Base-by-base conservation (phyloP, 2,888 invertebrate species). In the Anaspis maculata region DNA sequence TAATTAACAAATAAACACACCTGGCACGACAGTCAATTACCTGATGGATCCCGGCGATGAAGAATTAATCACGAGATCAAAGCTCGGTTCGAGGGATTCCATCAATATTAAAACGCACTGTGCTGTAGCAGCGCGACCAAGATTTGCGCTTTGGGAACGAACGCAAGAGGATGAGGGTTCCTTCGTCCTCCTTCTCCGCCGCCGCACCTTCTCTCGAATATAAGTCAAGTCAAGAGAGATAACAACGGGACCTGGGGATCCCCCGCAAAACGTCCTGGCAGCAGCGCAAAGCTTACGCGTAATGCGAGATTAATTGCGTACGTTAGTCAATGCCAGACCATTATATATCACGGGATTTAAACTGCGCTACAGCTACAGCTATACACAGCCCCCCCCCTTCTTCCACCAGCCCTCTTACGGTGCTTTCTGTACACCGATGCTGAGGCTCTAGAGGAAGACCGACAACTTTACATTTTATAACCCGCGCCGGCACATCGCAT, bases 231-330 rank as follows among this genome's bases (percentile, higher is more conserved):
- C 35, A 30, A 35, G 35, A 35, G 30, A 35, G 30, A n/a, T n/a
- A 24, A 15, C 27, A 14, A 10, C 35, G 14, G 27, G 29, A 37
- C 37, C 37, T 32, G 37, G 32, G 37, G 25, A 29, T 37, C 32
- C 29, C 32, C 25, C 25, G 15, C 31, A 25, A 38, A 39, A 28
- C 39, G 39, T 39, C 39, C 29, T 39, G 35, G 35, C 34, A 31
- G 26, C 33, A 36, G 21, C 19, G 21, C 9, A 19, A 24, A 44
- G 50, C 50, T 52, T 49, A 48, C 46, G 49, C 55, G 57, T 58
- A 59, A 59, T 59, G 52, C 56, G 53, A 57, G 59, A 59, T 59
- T 59, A 59, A 59, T 59, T 59, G 53, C 51, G 49, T 51, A 45
- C 57, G 56, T 58, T 57, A 57, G 52, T 59, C 57, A 58, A 57